Evolutionary conservation across 2,797 vertebrate species (phyloP), one percentile per base, ranked within the genome.

Genomic region (Parauchenoglanis ngamensis): DNA sequence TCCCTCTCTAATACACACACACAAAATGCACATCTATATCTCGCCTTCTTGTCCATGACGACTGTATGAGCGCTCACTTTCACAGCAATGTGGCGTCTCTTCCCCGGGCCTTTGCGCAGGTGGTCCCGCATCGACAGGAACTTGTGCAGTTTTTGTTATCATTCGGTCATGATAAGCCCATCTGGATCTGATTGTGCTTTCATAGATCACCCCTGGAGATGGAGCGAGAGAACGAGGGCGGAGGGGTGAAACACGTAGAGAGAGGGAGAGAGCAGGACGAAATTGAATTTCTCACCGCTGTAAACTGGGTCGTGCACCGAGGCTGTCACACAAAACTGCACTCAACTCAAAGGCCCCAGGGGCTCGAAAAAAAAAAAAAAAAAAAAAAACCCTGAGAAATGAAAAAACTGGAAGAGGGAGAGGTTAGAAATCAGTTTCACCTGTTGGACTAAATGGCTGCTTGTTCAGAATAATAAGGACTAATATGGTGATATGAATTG

Each of bases 121-220:
- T 97, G 97, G 97, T 98, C 97, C 94, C 92, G 94, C 94, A 94
- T 96, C 94, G 94, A 96, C 95, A 96, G 96, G 95, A 97, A 95
- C 95, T 96, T 94, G 95, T 95, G 94, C 90, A 91, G 95, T 97
- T 96, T 98, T 97, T 99, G 97, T 98, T 98, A 96, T 98, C 97
- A 97, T 98, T 97, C 96, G 95, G 94, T 94, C 95, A 93, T 93
- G 97, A 97, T 97, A 97, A 96, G 96, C 94, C 96, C 98, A 99
- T 99, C 97, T 99, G 98, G 97, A 99, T 99, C 97, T 96, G 95
- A 97, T 99, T 98, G 96, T 96, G 97, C 96, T 97, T 94, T 95
- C 96, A 93, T 79, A 96, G 95, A 95, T 97, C 92, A 95, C 97
- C 97, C 96, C 95, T 93, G 93, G 93, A 95, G 94, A 94, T 93